Percentiles rank a stretch among this genome's conserved stretches.
Conservation (phyloP, 2,113 vertebrate genomes). For the Isichthys henryi region DNA sequence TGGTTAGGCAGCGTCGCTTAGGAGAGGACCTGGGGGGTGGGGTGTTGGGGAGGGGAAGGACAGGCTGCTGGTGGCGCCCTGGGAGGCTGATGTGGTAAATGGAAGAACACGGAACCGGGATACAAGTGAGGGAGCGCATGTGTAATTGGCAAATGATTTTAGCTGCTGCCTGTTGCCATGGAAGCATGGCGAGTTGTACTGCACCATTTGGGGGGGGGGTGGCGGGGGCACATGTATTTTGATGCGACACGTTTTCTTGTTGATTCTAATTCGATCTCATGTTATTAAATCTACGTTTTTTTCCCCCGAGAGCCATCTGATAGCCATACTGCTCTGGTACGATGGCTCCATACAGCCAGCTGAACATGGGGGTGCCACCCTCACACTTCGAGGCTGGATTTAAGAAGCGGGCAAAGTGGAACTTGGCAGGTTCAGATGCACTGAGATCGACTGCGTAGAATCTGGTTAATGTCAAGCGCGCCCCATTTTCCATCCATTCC, state of each 20-base stretch:
- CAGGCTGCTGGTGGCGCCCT: not conserved
- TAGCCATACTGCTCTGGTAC: not conserved
- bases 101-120: not conserved
- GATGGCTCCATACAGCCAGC: not conserved
- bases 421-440: not conserved
- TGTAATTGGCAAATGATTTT: constrained; percentile 10
- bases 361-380: not conserved
- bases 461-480: not conserved
- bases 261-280: not conserved
- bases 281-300: not conserved
- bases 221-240: not conserved
- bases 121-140: not conserved
- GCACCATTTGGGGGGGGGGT: not conserved
- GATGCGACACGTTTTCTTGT: not conserved
- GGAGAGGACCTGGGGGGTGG: not conserved
- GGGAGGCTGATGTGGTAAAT: not conserved
- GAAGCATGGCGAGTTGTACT: not conserved
- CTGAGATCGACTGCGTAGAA: not conserved
- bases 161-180: not conserved
- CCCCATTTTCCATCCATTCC: not conserved
- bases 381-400: not conserved
- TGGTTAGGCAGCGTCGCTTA: not conserved
- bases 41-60: not conserved
- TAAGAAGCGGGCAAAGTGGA: not conserved
- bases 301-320: not conserved